Evolutionary conservation across 2,888 invertebrate genomes (phyloP).

Genomic region (Leptopilina drosophilae): DNA sequence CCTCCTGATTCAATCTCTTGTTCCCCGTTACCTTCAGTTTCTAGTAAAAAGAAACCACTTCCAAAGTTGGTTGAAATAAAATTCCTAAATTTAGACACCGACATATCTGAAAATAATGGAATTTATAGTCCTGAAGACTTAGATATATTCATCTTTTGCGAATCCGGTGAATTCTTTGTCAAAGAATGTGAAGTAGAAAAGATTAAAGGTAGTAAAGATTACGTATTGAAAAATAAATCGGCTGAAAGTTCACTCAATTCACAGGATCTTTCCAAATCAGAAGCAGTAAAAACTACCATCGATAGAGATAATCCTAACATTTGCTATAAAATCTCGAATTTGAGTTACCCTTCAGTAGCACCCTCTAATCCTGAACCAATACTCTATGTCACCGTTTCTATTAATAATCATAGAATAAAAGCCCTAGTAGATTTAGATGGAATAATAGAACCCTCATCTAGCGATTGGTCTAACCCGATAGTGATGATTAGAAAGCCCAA

Average conservation of each 20-base stretch:
- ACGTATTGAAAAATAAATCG: background rate
- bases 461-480: constrained; percentile 53
- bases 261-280: too few relatives aligned
- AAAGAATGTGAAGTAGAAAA: background rate
- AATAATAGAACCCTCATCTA: constrained; percentile 53
- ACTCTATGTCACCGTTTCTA: background rate
- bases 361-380: background rate
- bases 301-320: background rate
- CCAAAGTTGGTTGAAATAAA: too few relatives aligned
- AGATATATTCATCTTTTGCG: too few relatives aligned
- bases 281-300: too few relatives aligned
- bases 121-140: too few relatives aligned
- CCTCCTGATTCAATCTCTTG: too few relatives aligned
- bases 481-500: constrained; percentile 52
- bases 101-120: too few relatives aligned
- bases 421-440: constrained; percentile 20
- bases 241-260: background rate
- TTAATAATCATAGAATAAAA: background rate
- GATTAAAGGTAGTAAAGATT: background rate
- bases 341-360: background rate
- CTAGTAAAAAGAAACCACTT: too few relatives aligned
- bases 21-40: too few relatives aligned
- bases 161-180: background rate
- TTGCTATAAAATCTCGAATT: background rate
- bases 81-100: too few relatives aligned